Evolutionary conservation across 2,113 vertebrate species (phyloP).

Genomic region (Archilochus colubris): DNA sequence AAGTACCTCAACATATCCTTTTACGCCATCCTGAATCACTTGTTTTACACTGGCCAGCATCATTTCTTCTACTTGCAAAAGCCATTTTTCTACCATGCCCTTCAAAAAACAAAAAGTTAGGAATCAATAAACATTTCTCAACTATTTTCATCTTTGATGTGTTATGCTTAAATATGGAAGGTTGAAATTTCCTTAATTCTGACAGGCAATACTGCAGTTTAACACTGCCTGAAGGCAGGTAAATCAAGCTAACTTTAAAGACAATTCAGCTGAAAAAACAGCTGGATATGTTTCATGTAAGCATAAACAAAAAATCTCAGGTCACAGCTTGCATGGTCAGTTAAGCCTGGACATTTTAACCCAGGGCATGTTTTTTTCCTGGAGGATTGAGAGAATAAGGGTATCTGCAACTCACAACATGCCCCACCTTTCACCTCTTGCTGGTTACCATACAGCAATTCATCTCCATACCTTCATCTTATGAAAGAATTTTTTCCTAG

Average conservation of each 20-base stretch:
- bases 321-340: not conserved
- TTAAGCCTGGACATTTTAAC: not conserved
- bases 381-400: not conserved
- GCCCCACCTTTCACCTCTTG: not conserved
- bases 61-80: conserved; percentile 86
- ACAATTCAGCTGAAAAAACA: not conserved
- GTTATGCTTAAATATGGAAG: not conserved
- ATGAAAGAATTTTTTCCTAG: not conserved
- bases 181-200: not conserved
- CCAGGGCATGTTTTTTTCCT: not conserved
- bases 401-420: not conserved
- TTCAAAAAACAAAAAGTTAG: conserved; percentile 42
- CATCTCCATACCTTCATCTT: not conserved
- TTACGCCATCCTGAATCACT: conserved; percentile 81
- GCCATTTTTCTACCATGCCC: conserved; percentile 97
- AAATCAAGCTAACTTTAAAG: not conserved
- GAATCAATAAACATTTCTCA: not conserved
- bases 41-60: conserved; percentile 86
- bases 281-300: not conserved
- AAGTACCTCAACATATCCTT: conserved; percentile 83
- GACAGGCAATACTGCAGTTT: not conserved
- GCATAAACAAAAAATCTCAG: not conserved
- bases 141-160: not conserved
- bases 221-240: not conserved
- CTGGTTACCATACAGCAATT: not conserved